Base-by-base conservation (phyloP, 2,888 invertebrate species). In the Reticulitermes lucifugus region DNA sequence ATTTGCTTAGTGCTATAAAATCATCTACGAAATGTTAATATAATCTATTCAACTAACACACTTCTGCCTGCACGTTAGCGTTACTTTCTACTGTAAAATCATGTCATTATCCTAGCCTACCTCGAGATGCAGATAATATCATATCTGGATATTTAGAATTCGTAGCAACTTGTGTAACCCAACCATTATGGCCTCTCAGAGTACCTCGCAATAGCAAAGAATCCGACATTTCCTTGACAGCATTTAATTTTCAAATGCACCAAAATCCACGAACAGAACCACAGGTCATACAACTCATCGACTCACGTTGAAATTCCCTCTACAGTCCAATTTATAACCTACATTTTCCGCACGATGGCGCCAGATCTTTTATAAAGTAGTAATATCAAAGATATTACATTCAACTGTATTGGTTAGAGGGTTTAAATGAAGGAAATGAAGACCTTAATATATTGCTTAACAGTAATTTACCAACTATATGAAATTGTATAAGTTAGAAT, bases 121-220 rank as follows among this genome's bases (percentile, higher is more conserved):
- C 99, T 94, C 99, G 94, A 88, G 99, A 99, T 87, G 99, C 97
- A 83, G 99, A 99, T 91, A 99, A 93, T 91, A 99, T 98, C 94
- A 98, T 98, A 90, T 99, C 99, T 87, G 99, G 98, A 93, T 97
- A 98, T 93, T 98, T 98, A 51, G 99, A 98, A 91, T 98, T 99
- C 86, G 99, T 99, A 83, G 99, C 99, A 90, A 99, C 99, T 94
- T 99, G 99, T 86, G 99, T 99, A 89, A 99, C 98, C 99, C 99
- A 99, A 89, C 98, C 98, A 94, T 97, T 98, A 92, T 99, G 99
- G 84, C 99, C 99, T 90, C 96, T 94, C 89, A 99, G 95, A 91
- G 97, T 98, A 86, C 99, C 99, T 91, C 98, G 95, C 87, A 98
- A 93, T 91, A 98, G 98, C 91, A 99, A 93, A 90, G 98, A 97